A percentile compares a stretch with the other conserved stretches of the same genome.
These are phyloP conservation scores for Parazoanthus darwini DNA, from an alignment of 92 coral and sea anemone genomes.

Conservation along the genomic window DNA sequence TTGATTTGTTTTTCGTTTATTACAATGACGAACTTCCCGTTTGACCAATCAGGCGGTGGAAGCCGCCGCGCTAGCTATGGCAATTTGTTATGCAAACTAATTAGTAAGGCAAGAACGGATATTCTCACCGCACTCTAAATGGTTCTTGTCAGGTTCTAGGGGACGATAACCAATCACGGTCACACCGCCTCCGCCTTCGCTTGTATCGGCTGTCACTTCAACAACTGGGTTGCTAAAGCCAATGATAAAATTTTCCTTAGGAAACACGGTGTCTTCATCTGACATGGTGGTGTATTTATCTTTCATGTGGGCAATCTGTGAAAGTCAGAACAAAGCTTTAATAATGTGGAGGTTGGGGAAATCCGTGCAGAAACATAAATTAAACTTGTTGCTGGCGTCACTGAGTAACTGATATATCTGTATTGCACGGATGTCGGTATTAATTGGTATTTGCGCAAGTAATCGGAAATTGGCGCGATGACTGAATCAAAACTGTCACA, in stretches of 20 bases:
- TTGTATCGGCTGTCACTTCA: conserved; percentile 32
- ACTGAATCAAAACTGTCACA: background rate
- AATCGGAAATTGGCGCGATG: background rate
- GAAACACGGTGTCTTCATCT: conserved; percentile 53
- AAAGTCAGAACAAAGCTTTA: background rate
- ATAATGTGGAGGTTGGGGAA: background rate
- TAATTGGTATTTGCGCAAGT: conserved; percentile 13
- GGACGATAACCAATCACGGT: conserved; percentile 72
- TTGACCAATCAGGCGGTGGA: background rate
- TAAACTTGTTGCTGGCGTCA: background rate
- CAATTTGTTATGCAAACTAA: background rate
- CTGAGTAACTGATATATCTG: background rate
- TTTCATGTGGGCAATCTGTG: conserved; percentile 51
- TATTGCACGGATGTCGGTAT: conserved; percentile 2
- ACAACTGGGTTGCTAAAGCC: conserved; percentile 77
- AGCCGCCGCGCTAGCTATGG: background rate
- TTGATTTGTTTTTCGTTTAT: background rate
- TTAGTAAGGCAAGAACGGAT: background rate
- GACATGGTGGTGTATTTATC: conserved; percentile 75
- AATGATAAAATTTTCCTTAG: conserved; percentile 55
- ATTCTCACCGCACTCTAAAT: conserved; percentile 49
- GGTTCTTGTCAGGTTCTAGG: conserved; percentile 49
- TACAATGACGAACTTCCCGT: conserved; percentile 31
- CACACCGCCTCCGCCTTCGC: conserved; percentile 56
- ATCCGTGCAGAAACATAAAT: background rate